Evolutionary conservation across 2,797 vertebrate species (phyloP).

Genomic region (Limosa lapponica): DNA sequence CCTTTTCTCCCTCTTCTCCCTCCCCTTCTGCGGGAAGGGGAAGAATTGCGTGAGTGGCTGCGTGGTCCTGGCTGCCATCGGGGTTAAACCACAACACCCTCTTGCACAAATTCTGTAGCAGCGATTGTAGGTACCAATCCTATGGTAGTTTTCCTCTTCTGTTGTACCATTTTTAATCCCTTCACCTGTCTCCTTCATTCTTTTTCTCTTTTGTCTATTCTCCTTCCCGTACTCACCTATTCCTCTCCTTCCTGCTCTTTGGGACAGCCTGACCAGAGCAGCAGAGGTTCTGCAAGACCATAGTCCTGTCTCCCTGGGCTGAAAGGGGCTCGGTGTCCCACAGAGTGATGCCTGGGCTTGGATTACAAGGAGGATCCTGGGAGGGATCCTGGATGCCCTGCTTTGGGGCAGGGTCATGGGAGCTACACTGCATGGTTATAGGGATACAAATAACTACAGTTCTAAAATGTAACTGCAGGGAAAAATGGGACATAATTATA

Average conservation of each 20-base stretch:
- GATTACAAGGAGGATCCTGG: not conserved
- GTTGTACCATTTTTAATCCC: not conserved
- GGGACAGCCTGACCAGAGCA: not conserved
- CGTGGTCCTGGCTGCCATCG: not conserved
- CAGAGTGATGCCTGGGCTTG: not conserved
- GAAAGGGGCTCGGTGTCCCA: not conserved
- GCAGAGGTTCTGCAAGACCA: not conserved
- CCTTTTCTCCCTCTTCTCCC: not conserved
- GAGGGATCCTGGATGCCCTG: not conserved
- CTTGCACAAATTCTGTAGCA: not conserved
- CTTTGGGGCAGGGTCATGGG: not conserved
- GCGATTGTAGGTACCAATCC: not conserved
- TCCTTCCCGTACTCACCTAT: not conserved
- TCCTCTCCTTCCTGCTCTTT: not conserved
- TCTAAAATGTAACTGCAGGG: not conserved
- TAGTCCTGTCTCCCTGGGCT: not conserved
- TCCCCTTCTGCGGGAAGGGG: not conserved
- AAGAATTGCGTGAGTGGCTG: not conserved
- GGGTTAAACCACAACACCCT: not conserved
- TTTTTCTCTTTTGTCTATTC: not conserved
- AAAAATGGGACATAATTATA: not conserved
- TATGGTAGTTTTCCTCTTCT: not conserved
- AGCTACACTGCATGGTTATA: not conserved
- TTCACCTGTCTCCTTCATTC: not conserved
- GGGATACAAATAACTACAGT: not conserved